A percentile compares a stretch with the other conserved stretches of the same genome.
These are phyloP conservation scores for Apodemia zela DNA, from an alignment of 2,888 invertebrate genomes.

Conservation along the genomic window DNA sequence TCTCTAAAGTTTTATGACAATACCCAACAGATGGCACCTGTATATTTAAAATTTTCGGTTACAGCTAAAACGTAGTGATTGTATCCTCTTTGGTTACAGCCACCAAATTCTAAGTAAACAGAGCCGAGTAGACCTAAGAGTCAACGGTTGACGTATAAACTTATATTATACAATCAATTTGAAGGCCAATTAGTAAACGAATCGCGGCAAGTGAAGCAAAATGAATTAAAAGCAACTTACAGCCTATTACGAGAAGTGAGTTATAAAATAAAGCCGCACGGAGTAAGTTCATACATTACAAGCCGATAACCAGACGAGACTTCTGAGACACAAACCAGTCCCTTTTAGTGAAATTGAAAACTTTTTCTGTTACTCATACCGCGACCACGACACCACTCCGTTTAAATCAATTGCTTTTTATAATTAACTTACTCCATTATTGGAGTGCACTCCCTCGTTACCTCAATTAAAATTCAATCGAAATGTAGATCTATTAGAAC, in stretches of 20 bases:
- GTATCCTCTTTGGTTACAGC: no score
- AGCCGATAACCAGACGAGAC: constrained; percentile 81
- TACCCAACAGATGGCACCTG: no score
- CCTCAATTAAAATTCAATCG: constrained; percentile 73
- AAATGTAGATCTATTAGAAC: constrained; percentile 67
- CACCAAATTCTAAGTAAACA: no score
- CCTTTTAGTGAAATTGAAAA: constrained; percentile 82
- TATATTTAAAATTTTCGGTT: no score
- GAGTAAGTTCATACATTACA: constrained; percentile 79
- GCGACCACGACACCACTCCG: constrained; percentile 71
- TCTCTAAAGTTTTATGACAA: no score
- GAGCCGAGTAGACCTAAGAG: no score
- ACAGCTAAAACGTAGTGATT: no score
- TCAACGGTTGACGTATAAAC: no score
- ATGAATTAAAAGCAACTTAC: constrained; percentile 59
- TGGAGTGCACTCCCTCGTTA: constrained; percentile 72
- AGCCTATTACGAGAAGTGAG: constrained; percentile 77
- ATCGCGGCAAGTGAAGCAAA: constrained; percentile 28
- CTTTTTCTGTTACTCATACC: constrained; percentile 80
- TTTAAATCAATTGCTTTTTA: constrained; percentile 79
- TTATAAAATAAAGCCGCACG: constrained; percentile 77
- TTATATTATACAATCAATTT: no score
- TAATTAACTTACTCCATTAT: constrained; percentile 76
- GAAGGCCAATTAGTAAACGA: no score
- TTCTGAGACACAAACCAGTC: constrained; percentile 80